Percentiles rank a stretch among this genome's conserved stretches.
phyloP scores from a whole-genome alignment of 2,797 vertebrate species.

The Liparis tanakae region DNA sequence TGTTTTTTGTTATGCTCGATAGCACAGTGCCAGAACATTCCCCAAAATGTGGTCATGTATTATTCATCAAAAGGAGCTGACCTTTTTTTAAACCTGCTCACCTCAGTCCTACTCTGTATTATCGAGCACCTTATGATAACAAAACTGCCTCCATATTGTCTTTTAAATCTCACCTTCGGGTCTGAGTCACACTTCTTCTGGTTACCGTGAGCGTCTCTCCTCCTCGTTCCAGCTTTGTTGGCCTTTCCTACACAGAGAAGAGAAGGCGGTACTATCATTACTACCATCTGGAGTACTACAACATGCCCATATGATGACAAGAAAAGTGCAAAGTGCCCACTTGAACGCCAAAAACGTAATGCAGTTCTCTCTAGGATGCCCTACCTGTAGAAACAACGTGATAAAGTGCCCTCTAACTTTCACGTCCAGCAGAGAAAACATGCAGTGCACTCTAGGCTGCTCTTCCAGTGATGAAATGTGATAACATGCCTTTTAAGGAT shows the following conservation, averaged over 20 bases:
- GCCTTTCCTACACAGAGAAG: conserved; percentile 24
- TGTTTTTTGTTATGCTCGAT: background rate
- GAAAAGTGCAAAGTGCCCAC: background rate
- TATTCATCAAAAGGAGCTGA: conserved; percentile 11
- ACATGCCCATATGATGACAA: background rate
- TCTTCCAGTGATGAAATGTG: too few relatives aligned
- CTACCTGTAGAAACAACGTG: background rate
- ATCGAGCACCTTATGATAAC: background rate
- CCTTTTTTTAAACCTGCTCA: background rate
- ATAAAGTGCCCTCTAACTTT: background rate
- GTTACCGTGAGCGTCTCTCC: conserved; percentile 46
- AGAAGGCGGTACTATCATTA: conserved; percentile 11
- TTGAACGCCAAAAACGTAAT: background rate
- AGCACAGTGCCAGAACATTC: background rate
- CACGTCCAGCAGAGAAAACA: background rate
- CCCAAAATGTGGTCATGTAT: background rate
- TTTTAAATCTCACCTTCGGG: conserved; percentile 54
- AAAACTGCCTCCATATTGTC: background rate
- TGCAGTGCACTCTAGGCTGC: too few relatives aligned
- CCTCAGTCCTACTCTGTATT: background rate
- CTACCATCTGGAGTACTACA: background rate
- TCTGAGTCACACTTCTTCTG: conserved; percentile 64
- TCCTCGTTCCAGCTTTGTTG: conserved; percentile 42
- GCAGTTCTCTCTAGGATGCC: background rate
- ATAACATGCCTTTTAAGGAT: too few relatives aligned